A percentile compares a stretch with the other conserved stretches of the same genome.
These are phyloP conservation scores for Urocyon cinereoargenteus DNA, from an alignment of 2,797 vertebrate species.

Conservation along the genomic window DNA sequence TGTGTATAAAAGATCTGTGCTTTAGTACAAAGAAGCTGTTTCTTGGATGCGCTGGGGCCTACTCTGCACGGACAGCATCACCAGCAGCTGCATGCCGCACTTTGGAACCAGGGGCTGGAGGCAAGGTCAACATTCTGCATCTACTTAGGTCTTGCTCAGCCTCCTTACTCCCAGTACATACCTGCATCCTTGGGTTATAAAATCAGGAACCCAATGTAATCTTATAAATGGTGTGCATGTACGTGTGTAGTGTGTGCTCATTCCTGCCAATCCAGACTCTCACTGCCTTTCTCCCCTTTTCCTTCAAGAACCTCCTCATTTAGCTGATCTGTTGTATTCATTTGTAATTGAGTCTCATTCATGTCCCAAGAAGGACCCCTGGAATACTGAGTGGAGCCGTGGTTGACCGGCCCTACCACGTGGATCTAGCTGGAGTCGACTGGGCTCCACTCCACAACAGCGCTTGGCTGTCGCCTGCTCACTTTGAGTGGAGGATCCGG, in stretches of 20 bases:
- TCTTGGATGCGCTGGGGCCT: background rate
- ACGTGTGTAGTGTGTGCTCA: background rate
- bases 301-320: constrained; percentile 16
- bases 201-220: background rate
- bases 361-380: background rate
- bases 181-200: background rate
- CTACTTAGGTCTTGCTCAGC: background rate
- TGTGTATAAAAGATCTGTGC: background rate
- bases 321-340: background rate
- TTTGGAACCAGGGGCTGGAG: background rate
- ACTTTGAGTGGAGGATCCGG: constrained; percentile 60
- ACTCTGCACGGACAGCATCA: background rate
- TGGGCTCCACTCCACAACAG: background rate
- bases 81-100: background rate
- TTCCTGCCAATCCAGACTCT: background rate
- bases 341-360: background rate
- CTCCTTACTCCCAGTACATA: background rate
- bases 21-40: background rate
- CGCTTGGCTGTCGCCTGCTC: constrained; percentile 66
- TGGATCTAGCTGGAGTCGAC: background rate
- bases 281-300: background rate
- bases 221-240: background rate
- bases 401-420: background rate
- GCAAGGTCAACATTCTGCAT: background rate
- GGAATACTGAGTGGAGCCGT: background rate